Evolutionary conservation across 2,888 invertebrate genomes (phyloP), one percentile per base, ranked within the genome.

Genomic region (Sceliomorpha sp.): DNA sequence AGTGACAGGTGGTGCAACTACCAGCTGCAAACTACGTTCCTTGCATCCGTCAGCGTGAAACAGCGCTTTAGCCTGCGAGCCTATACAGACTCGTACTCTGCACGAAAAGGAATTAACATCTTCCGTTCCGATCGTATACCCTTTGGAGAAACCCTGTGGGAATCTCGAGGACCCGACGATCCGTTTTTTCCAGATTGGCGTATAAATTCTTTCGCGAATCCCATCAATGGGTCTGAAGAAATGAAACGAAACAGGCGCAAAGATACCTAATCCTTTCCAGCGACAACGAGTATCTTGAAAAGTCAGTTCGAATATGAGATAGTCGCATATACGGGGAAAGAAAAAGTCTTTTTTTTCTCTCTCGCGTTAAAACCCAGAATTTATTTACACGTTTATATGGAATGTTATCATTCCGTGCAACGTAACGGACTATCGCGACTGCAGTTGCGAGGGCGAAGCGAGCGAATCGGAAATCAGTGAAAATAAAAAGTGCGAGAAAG

Each of bases 11-110:
- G 20, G 3, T 82, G 82, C 81, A 53, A 60, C 53, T 47, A 71
- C 76, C 83, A 83, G 83, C 83, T 82, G 83, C 78, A 79, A 70
- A 77, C 78, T 72, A 77, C 74, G 79, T 77, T 79, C 81, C 79
- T 82, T 76, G 68, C 75, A 73, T 78, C 78, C 72, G 76, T 63
- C 71, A 67, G 62, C 55, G 59, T 63, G 66, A 48, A 63, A 62
- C 62, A 55, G 45, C 67, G 55, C 62, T 70, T 62, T 48, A 60
- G 56, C 50, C 51, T 45, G 31, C 56, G 48, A 24, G 55, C 51
- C 55, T 39, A 64, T 53, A 40, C 45, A 32, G 37, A 39, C n/a
- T 34, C 40, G 50, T n/a, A n/a, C n/a, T 34, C 39, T 40, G 27
- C 45, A 45, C 26, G n/a, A n/a, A n/a, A n/a, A n/a, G n/a, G 10